phyloP scores from a whole-genome alignment of 1,140 invertebrate species.

The Eurosta solidaginis region DNA sequence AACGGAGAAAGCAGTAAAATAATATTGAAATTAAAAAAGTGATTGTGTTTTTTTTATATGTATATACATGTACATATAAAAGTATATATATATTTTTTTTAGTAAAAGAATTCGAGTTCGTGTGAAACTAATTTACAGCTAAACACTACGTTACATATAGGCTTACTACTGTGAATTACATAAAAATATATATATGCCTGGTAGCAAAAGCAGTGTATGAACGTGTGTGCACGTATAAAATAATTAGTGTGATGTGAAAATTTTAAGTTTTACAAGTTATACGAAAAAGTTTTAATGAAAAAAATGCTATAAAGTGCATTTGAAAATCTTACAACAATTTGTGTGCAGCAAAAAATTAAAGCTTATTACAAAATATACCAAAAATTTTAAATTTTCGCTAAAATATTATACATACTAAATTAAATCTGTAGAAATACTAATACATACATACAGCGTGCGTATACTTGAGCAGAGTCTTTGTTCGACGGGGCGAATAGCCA shows the following conservation, averaged over 20 bases:
- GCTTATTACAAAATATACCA: background rate
- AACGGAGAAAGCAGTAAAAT: slow-evolving; percentile 33
- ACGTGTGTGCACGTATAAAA: too few relatives aligned
- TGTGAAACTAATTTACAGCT: slow-evolving; percentile 6
- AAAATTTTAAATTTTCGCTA: background rate
- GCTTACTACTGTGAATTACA: background rate
- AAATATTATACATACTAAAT: slow-evolving; percentile 15
- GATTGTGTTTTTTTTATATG: background rate
- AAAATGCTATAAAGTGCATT: background rate
- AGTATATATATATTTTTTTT: background rate
- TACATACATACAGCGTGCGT: background rate
- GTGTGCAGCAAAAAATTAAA: background rate
- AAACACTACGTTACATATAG: background rate
- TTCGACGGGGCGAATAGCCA: background rate
- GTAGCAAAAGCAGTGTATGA: background rate
- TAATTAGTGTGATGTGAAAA: background rate
- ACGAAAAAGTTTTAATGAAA: background rate
- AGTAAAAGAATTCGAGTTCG: slow-evolving; percentile 5
- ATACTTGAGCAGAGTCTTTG: background rate
- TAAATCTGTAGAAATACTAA: background rate
- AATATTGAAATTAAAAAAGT: slow-evolving; percentile 42
- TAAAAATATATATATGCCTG: background rate
- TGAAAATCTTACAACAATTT: background rate
- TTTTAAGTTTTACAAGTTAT: background rate
- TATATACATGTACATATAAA: too few relatives aligned